Evolutionary conservation across 2,113 vertebrate genomes (phyloP), one percentile per base, ranked within the genome.

Genomic region (Puntigrus tetrazona): DNA sequence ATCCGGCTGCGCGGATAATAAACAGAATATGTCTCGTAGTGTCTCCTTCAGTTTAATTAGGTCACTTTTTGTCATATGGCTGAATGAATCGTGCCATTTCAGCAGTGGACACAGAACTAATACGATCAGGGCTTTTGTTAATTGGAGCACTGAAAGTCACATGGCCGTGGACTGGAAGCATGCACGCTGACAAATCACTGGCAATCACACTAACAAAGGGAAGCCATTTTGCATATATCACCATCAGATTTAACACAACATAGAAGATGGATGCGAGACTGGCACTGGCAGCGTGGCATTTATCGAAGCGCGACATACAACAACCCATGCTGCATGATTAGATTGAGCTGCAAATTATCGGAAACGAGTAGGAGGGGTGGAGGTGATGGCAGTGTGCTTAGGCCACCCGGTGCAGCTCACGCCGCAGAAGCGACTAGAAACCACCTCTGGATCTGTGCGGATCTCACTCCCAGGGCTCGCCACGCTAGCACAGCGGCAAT

Each of bases 231-330:
- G 61, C 82, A 88, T 86, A 81, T 47, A 88, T 88, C 55, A 76
- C n/a, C 75, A 82, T 84, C 76, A 80, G 81, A 81, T 84, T 88
- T 88, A 88, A 72, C 81, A 69, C 73, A 59, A 45, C 63, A 86
- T 70, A 72, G 69, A 88, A 85, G 87, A 88, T 88, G 84, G 87
- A 88, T 88, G 84, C 77, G 38, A 74, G 87, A 81, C 75, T 57
- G 78, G 73, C 73, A 3, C 63, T 63, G 84, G 70, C 74, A 74
- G 38, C 31, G 3, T 55, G 76, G 69, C 81, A 57, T 88, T 85
- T 76, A 78, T 65, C 18, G 31, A 52, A 43, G 41, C 52, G 1
- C 11, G 52, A 22, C 65, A 47, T 81, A 61, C 69, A 84, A 88
- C 85, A 78, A 86, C 65, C 72, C 70, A 43, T 74, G 86, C 84